Evolutionary conservation across 2,888 invertebrate genomes (phyloP).

Genomic region (Agonopterix subpropinquella): DNA sequence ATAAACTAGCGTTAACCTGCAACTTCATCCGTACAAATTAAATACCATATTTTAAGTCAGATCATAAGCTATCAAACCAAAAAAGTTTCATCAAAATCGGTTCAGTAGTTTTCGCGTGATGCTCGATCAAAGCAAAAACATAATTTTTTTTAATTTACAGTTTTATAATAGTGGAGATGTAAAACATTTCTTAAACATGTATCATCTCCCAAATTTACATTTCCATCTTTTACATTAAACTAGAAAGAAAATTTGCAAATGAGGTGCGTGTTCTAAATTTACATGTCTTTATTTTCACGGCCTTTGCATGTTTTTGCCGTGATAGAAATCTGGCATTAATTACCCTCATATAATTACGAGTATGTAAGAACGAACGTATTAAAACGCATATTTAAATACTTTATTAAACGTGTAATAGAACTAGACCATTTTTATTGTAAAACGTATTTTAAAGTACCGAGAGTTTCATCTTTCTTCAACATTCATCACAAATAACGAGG

Average conservation of each 20-base stretch:
- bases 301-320: conserved; percentile 12
- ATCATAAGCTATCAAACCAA: too few species aligned
- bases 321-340: conserved; percentile 14
- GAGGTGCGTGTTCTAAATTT: conserved; percentile 10
- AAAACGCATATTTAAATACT: background rate
- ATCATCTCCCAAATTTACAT: too few species aligned
- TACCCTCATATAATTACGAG: background rate
- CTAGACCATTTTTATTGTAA: background rate
- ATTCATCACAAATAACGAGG: conserved; percentile 65
- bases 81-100: too few species aligned
- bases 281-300: conserved; percentile 16
- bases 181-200: background rate
- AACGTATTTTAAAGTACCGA: background rate
- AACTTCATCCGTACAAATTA: too few species aligned
- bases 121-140: too few species aligned
- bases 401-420: background rate
- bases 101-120: too few species aligned
- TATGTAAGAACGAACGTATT: background rate
- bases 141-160: too few species aligned
- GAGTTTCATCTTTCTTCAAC: conserved; percentile 24
- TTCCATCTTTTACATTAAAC: background rate
- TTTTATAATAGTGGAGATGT: too few species aligned
- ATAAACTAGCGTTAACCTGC: too few species aligned
- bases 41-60: too few species aligned
- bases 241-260: conserved; percentile 6